A percentile compares a stretch with the other conserved stretches of the same genome.
Evolutionary conservation across 2,113 vertebrate species (phyloP).

Genomic region (Ammodytes dubius): DNA sequence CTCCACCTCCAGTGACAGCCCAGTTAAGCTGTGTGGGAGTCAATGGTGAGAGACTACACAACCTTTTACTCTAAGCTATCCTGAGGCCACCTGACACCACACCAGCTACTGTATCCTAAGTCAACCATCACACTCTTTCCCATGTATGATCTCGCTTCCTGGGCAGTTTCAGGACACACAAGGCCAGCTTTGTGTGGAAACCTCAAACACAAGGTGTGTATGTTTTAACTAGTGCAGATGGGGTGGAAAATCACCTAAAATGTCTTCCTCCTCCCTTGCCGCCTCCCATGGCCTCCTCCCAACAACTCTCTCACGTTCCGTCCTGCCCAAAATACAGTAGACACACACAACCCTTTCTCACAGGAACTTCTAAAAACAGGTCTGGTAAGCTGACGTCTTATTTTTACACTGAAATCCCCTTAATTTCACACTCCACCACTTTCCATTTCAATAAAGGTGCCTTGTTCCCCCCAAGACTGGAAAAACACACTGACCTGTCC

Average conservation of each 20-base stretch:
- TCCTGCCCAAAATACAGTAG: conserved; percentile 55
- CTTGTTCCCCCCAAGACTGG: conserved; percentile 50
- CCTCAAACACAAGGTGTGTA: conserved; percentile 64
- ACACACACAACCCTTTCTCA: conserved; percentile 49
- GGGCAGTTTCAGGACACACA: conserved; percentile 59
- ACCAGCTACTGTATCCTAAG: conserved; percentile 67
- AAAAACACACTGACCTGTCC: conserved; percentile 43
- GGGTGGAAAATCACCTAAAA: conserved; percentile 76
- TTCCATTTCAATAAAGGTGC: conserved; percentile 66
- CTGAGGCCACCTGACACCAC: conserved; percentile 52
- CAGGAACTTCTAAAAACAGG: conserved; percentile 68
- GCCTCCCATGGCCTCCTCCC: conserved; percentile 35
- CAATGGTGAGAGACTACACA: conserved; percentile 37
- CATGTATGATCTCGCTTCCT: conserved; percentile 66
- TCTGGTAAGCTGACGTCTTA: conserved; percentile 45
- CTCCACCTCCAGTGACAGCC: conserved; percentile 45
- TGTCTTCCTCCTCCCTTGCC: conserved; percentile 57
- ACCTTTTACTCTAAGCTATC: conserved; percentile 35
- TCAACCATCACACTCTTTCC: conserved; percentile 58
- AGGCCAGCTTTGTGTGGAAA: conserved; percentile 70
- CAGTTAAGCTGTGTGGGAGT: conserved; percentile 41
- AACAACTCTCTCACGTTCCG: conserved; percentile 55
- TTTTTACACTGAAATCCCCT: conserved; percentile 49
- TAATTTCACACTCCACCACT: conserved; percentile 56
- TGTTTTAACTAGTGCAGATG: conserved; percentile 60